Evolutionary conservation across 2,888 invertebrate species (phyloP).

Genomic region (Sipha maydis): DNA sequence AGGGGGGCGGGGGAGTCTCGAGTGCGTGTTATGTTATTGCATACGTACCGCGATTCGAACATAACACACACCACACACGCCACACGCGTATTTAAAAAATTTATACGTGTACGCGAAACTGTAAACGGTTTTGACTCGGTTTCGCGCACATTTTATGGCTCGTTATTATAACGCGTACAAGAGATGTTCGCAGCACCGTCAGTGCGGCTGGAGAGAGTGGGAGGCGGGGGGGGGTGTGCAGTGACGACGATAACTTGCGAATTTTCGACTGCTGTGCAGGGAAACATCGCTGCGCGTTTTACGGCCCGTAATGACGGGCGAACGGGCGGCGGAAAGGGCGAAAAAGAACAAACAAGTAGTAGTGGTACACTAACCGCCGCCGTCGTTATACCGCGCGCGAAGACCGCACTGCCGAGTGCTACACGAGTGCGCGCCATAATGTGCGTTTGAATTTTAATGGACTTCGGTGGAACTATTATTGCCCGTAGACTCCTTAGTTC

Average conservation of each 20-base stretch:
- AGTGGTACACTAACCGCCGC: background rate
- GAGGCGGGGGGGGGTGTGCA: too few species aligned
- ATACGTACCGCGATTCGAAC: too few species aligned
- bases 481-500: background rate
- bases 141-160: background rate
- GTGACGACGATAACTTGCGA: background rate
- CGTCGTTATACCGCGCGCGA: background rate
- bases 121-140: constrained; percentile 1
- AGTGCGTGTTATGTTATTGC: too few species aligned
- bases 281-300: background rate
- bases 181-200: background rate
- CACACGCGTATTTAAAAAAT: background rate
- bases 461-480: background rate
- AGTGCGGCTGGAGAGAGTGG: background rate
- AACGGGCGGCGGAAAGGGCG: background rate
- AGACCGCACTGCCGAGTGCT: background rate
- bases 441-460: background rate
- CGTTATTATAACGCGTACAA: background rate
- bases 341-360: background rate
- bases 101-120: background rate
- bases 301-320: background rate
- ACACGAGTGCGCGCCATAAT: background rate
- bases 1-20: too few species aligned
- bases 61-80: too few species aligned
- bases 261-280: background rate